Conservation (phyloP, 2,888 invertebrate species). For the Nemotelus pantherinus region DNA sequence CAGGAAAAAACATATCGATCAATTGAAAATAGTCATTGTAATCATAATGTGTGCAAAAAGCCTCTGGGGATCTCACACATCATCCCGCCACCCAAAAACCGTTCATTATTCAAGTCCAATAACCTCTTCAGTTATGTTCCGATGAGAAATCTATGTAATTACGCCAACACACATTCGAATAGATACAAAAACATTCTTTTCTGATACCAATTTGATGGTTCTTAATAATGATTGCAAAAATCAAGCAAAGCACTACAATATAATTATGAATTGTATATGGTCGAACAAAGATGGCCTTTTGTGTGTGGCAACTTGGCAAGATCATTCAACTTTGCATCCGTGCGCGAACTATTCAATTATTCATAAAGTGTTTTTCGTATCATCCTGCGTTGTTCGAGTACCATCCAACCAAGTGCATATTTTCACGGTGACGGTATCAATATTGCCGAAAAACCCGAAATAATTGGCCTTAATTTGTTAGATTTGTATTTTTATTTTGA, state of each 20-base stretch:
- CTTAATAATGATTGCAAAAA: conserved; percentile 24
- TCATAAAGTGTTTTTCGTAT: not conserved
- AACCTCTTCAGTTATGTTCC: conserved; percentile 7
- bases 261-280: not conserved
- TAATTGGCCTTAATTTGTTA: conserved; percentile 15
- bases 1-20: not conserved
- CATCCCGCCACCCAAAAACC: not conserved
- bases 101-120: conserved; percentile 17
- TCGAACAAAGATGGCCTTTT: not conserved
- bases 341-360: not conserved
- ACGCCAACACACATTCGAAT: not conserved
- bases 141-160: conserved; percentile 7
- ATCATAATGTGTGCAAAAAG: not conserved
- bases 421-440: not conserved
- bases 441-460: not conserved
- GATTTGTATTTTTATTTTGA: not conserved
- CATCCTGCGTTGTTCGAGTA: too few relatives aligned
- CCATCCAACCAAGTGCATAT: not conserved
- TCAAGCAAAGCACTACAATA: not conserved
- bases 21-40: conserved; percentile 9
- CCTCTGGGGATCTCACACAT: not conserved
- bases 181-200: not conserved
- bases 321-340: conserved; percentile 15
- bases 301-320: not conserved
- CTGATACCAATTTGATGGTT: not conserved